Conservation (phyloP, 2,113 vertebrate genomes). For the Anolis sagrei region DNA sequence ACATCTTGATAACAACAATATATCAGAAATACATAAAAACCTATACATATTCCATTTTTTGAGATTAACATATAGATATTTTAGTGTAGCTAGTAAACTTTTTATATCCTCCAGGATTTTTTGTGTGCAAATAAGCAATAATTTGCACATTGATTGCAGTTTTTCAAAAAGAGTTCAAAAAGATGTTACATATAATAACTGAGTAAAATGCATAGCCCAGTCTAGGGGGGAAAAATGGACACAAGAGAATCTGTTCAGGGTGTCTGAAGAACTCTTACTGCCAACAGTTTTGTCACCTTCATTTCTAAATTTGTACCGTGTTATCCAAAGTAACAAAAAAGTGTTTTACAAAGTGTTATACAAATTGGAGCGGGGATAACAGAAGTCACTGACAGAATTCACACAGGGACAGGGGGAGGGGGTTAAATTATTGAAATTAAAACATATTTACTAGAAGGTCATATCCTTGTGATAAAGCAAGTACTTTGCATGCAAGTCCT, state of each 20-base stretch:
- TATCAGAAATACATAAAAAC: constrained; percentile 42
- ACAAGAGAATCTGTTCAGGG: constrained; percentile 21
- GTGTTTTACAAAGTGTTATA: background rate
- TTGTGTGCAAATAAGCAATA: constrained; percentile 67
- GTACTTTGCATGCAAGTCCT: background rate
- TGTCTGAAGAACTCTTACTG: background rate
- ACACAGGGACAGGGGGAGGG: background rate
- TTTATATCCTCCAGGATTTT: constrained; percentile 56
- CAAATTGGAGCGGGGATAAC: background rate
- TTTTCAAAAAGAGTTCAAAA: constrained; percentile 49
- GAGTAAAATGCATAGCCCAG: constrained; percentile 44
- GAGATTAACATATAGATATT: constrained; percentile 58
- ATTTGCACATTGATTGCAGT: constrained; percentile 54
- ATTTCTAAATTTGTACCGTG: constrained; percentile 21
- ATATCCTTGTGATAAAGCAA: background rate
- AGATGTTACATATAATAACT: constrained; percentile 43
- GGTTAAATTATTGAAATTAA: background rate
- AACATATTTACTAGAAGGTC: background rate
- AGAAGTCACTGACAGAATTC: constrained; percentile 7
- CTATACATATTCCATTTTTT: constrained; percentile 27
- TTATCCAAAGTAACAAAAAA: constrained; percentile 14
- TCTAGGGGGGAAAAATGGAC: constrained; percentile 41
- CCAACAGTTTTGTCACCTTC: constrained; percentile 12
- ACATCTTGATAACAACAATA: constrained; percentile 26
- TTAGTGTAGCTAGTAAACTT: constrained; percentile 44